Base-by-base conservation (phyloP, 2,888 invertebrate genomes). In the Hipparchia sbordonii region DNA sequence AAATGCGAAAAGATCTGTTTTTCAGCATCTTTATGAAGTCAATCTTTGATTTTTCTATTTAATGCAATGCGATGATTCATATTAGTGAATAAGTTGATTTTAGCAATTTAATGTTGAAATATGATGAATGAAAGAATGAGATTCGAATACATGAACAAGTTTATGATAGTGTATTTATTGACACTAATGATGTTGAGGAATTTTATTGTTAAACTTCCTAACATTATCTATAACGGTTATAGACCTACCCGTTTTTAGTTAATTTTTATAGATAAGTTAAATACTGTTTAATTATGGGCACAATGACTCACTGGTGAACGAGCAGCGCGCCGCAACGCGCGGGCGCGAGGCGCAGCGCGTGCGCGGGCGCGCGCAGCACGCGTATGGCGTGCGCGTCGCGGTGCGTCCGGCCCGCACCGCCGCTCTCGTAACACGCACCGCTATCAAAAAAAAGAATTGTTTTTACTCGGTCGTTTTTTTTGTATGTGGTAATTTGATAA, bases 331-430 rank as follows among this genome's bases (percentile, higher is more conserved):
- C 80, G 63, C 77, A 72, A 23, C 75, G 45, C 79, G 70, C 65
- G 80, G 82, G 23, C 46, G 79, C 72, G n/a, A 85, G 79, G 1
- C 80, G 79, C 62, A 90, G 79, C 9, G 86, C 83, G 70, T 80
- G 74, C 13, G 96, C 95, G 56, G 98, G 97, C 82, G 98, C 96
- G 84, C 97, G 96, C 69, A 98, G 96, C 80, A 97, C 95, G 79
- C 98, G 96, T 82, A 98, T 98, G 71, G 97, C 97, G 92, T 98
- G 98, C 74, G 89, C 79, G 74, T 52, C 73, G 67, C 54, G 70
- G 23, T 71, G 39, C 23, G 73, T 45, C 12, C 65, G 9, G 74
- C 67, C 45, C 74, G 76, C 75, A 62, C 65, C 72, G 68, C 74
- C 61, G 77, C 8, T 62, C 60, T 78, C 71, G 72, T 77, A 98